Percentiles rank a stretch among this genome's conserved stretches.
These are phyloP conservation scores for Eustalomyia histrio DNA, from an alignment of 2,888 invertebrate genomes.

Conservation along the genomic window DNA sequence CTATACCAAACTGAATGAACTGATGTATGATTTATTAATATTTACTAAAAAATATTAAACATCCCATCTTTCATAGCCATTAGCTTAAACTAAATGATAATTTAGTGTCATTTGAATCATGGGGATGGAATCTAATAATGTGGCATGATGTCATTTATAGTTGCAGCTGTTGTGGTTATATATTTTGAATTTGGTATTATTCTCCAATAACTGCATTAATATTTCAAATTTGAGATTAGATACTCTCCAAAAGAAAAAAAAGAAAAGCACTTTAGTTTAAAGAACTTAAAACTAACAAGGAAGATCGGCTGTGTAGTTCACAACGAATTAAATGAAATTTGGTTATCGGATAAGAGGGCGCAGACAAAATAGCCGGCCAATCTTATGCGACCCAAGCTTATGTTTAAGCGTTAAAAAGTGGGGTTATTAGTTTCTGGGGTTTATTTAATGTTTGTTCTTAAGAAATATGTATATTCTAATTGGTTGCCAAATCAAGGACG, in stretches of 20 bases:
- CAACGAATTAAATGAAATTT: too few relatives aligned
- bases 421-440: too few relatives aligned
- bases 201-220: neutral
- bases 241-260: neutral
- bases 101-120: constrained; percentile 40
- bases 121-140: neutral
- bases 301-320: too few relatives aligned
- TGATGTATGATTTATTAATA: constrained; percentile 32
- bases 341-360: too few relatives aligned
- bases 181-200: neutral
- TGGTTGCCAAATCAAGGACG: too few relatives aligned
- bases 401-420: too few relatives aligned
- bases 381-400: too few relatives aligned
- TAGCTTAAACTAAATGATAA: constrained; percentile 24
- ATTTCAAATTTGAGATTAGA: neutral
- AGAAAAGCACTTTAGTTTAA: too few relatives aligned
- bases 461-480: too few relatives aligned
- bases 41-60: constrained; percentile 20
- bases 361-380: too few relatives aligned
- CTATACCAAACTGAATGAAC: neutral
- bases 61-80: neutral
- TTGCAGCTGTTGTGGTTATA: constrained; percentile 24
- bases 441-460: too few relatives aligned
- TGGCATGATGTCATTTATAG: constrained; percentile 21
- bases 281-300: neutral